Evolutionary conservation across 1,140 invertebrate genomes (phyloP).

Genomic region (Hylaeus anthracinus): DNA sequence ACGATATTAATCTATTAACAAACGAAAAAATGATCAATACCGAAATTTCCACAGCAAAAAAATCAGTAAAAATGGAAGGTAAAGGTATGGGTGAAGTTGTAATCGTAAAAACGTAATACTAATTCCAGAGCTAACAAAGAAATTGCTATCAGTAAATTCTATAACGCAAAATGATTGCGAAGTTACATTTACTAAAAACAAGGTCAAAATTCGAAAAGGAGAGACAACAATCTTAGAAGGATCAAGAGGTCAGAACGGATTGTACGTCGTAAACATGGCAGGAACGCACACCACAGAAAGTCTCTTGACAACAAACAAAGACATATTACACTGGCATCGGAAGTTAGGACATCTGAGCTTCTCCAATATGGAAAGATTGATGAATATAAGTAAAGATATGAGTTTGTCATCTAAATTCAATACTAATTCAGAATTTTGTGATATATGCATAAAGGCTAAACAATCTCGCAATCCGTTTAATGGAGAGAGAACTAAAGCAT

Average conservation of each 20-base stretch:
- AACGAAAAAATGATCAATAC: not conserved
- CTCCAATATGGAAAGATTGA: not conserved
- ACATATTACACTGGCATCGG: not conserved
- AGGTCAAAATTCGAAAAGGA: not conserved
- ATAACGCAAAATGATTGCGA: not conserved
- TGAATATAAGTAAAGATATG: not conserved
- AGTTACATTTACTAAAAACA: not conserved
- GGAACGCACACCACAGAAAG: not conserved
- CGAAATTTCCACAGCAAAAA: not conserved
- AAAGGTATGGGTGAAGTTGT: not conserved
- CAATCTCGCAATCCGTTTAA: not conserved
- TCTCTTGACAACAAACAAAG: not conserved
- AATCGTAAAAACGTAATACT: not conserved
- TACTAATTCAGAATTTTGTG: not conserved
- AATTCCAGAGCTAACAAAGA: constrained; percentile 5
- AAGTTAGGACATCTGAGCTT: not conserved
- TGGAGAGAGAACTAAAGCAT: not conserved
- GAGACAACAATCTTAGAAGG: not conserved
- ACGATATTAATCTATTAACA: not conserved
- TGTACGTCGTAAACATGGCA: not conserved
- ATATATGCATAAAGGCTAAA: not conserved
- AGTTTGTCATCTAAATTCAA: not conserved
- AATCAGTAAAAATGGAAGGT: not conserved
- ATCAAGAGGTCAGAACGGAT: not conserved
- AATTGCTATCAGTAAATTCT: not conserved